Percentiles rank a stretch among this genome's conserved stretches.
Evolutionary conservation across 2,797 vertebrate genomes (phyloP).

Genomic region (Heteromormyrus szaboi): DNA sequence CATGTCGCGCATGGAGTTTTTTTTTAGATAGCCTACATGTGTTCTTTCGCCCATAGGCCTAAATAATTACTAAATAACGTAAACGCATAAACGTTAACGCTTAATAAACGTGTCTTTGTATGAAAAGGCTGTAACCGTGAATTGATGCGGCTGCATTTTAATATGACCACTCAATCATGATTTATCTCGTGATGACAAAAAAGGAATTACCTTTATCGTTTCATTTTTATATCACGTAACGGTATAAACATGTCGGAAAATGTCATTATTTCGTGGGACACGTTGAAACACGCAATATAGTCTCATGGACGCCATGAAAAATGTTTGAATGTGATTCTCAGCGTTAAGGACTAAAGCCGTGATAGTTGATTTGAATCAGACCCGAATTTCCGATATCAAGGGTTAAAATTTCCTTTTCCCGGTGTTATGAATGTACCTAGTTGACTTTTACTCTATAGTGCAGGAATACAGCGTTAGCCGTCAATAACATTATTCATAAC

Average conservation of each 20-base stretch:
- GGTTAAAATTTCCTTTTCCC: neutral
- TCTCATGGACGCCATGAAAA: neutral
- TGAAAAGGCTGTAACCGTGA: neutral
- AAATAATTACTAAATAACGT: neutral
- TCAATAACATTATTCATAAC: neutral
- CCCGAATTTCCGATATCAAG: neutral
- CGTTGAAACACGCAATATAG: neutral
- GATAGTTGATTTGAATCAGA: neutral
- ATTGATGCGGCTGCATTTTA: neutral
- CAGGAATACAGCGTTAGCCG: neutral
- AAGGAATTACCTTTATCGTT: neutral
- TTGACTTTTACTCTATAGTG: neutral
- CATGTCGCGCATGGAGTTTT: neutral
- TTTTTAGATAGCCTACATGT: neutral
- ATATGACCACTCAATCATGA: neutral
- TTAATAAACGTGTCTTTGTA: constrained; percentile 1
- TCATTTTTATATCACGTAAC: neutral
- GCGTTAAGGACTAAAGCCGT: neutral
- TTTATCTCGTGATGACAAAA: neutral
- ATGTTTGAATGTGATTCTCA: neutral
- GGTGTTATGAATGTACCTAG: neutral
- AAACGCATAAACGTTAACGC: neutral
- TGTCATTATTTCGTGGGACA: neutral
- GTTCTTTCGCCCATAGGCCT: neutral
- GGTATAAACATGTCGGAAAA: neutral